Percentiles rank a stretch among this genome's conserved stretches.
phyloP scores from a whole-genome alignment of 2,888 invertebrate genomes.

The Perizoma affinitatum region DNA sequence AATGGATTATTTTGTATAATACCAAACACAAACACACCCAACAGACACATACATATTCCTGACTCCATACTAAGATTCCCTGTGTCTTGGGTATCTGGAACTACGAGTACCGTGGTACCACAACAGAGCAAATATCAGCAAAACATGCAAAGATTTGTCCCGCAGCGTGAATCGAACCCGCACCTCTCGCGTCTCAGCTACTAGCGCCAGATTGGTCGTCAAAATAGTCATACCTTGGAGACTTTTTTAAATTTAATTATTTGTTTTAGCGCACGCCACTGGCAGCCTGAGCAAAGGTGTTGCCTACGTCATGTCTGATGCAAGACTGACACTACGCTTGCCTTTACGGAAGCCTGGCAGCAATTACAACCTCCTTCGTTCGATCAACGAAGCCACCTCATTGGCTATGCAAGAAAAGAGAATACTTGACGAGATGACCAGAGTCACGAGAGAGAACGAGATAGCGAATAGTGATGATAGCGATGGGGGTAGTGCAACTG shows the following conservation, averaged over 20 bases:
- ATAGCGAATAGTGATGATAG: slow-evolving; percentile 62
- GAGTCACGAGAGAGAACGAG: slow-evolving; percentile 70
- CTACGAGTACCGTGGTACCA: no score
- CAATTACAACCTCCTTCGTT: slow-evolving; percentile 89
- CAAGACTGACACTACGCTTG: slow-evolving; percentile 59
- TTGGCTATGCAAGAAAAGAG: slow-evolving; percentile 81
- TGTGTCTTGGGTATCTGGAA: no score
- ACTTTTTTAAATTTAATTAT: neutral
- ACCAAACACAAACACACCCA: no score
- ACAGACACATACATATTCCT: no score
- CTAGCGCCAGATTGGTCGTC: no score
- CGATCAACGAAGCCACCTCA: slow-evolving; percentile 87
- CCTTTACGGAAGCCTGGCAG: slow-evolving; percentile 56
- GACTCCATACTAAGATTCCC: no score
- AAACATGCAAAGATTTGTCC: no score
- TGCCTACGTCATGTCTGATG: slow-evolving; percentile 62
- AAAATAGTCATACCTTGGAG: no score
- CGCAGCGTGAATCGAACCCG: no score
- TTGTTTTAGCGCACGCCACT: slow-evolving; percentile 30
- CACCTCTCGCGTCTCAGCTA: no score
- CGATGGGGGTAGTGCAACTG: slow-evolving; percentile 39
- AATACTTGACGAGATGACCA: slow-evolving; percentile 76
- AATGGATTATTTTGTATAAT: no score
- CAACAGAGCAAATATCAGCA: no score
- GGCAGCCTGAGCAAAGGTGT: slow-evolving; percentile 56